phyloP scores from a whole-genome alignment of 2,113 vertebrate species.

The Muntiacus muntjak region DNA sequence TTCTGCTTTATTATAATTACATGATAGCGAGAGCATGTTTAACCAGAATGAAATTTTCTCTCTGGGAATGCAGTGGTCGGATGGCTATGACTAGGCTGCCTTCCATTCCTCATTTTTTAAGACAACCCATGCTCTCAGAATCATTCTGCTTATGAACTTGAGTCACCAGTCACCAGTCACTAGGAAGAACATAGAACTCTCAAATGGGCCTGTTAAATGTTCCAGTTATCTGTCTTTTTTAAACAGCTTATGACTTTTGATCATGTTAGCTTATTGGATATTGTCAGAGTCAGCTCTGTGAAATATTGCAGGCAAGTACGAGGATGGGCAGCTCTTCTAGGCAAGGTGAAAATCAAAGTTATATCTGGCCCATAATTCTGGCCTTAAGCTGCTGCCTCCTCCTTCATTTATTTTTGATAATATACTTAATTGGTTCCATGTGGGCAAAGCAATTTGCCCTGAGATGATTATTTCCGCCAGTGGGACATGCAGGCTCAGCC shows the following conservation, averaged over 20 bases:
- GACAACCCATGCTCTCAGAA: background rate
- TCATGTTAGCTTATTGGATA: background rate
- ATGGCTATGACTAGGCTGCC: background rate
- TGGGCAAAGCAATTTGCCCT: conserved; percentile 65
- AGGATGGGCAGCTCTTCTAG: conserved; percentile 25
- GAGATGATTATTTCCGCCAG: conserved; percentile 63
- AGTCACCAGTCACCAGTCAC: background rate
- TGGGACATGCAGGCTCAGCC: conserved; percentile 46
- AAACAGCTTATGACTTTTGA: background rate
- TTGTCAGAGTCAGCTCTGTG: conserved; percentile 10
- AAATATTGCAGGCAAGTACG: background rate
- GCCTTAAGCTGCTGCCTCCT: conserved; percentile 63
- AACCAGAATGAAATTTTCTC: background rate
- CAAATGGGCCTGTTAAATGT: background rate
- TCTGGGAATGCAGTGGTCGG: background rate
- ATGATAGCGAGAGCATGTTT: background rate
- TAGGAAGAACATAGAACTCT: background rate
- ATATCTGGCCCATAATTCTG: conserved; percentile 56
- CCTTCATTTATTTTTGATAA: conserved; percentile 72
- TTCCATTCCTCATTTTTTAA: background rate
- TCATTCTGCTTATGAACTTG: background rate
- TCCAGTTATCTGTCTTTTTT: background rate
- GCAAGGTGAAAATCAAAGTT: conserved; percentile 65
- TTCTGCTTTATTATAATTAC: background rate
- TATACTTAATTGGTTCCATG: conserved; percentile 72